phyloP scores from a whole-genome alignment of 1,140 invertebrate species.

The Drosophila orosa region DNA sequence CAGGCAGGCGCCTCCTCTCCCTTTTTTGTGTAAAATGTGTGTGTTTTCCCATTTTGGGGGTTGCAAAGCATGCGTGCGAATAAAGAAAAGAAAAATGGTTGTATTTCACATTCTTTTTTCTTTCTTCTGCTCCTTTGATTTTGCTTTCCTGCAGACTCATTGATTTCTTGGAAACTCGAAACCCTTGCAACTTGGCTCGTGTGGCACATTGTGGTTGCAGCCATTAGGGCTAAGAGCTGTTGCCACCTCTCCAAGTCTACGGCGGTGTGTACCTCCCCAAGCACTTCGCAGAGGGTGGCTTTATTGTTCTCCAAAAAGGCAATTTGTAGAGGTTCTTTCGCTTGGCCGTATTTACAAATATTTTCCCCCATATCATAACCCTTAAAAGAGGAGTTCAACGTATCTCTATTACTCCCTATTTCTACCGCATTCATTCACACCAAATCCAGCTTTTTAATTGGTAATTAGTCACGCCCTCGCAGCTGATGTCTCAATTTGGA shows the following conservation, averaged over 20 bases:
- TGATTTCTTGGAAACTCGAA: conserved; percentile 44
- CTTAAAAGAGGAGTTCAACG: conserved; percentile 18
- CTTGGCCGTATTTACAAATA: conserved; percentile 60
- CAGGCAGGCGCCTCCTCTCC: conserved; percentile 49
- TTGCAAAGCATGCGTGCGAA: conserved; percentile 50
- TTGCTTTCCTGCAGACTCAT: conserved; percentile 38
- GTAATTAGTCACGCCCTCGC: conserved; percentile 72
- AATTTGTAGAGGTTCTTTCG: conserved; percentile 46
- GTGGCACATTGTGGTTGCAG: conserved; percentile 27
- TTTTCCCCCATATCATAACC: conserved; percentile 43
- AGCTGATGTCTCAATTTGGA: conserved; percentile 58
- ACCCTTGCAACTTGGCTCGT: conserved; percentile 38
- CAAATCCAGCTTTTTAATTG: conserved; percentile 64
- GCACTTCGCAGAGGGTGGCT: conserved; percentile 27
- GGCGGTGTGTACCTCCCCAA: conserved; percentile 1
- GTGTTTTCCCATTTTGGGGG: conserved; percentile 47
- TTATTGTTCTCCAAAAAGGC: conserved; percentile 48
- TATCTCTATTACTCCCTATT: conserved; percentile 7
- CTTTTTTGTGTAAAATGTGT: conserved; percentile 6
- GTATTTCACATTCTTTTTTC: conserved; percentile 19
- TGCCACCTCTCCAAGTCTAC: conserved; percentile 39
- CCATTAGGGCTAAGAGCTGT: conserved; percentile 53
- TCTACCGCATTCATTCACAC: conserved; percentile 46
- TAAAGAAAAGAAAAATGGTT: conserved; percentile 42
- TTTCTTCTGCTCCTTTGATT: background rate